Percentiles rank a stretch among this genome's conserved stretches.
These are phyloP conservation scores for Vesta saturnalis DNA, from an alignment of 2,888 invertebrate genomes.

Conservation along the genomic window DNA sequence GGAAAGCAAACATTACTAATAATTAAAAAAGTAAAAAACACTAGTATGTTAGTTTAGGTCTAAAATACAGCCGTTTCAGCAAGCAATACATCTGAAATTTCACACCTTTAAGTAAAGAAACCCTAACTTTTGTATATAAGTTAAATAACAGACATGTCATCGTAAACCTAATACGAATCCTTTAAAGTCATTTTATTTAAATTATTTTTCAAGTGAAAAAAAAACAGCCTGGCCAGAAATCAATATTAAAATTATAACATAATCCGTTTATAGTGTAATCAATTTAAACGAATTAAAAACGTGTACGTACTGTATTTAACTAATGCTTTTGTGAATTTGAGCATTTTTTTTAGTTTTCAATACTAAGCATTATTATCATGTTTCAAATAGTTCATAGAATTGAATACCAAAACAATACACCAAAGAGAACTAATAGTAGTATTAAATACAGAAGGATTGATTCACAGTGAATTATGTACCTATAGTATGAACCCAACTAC, in stretches of 20 bases:
- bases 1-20: background rate
- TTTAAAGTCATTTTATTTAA: background rate
- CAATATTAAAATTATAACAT: background rate
- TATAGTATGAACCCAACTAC: too few species aligned
- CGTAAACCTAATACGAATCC: slow-evolving; percentile 13
- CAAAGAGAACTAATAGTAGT: too few species aligned
- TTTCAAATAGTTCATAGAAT: too few species aligned
- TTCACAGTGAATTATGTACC: too few species aligned
- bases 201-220: background rate
- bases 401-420: too few species aligned
- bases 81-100: slow-evolving; percentile 14
- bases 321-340: too few species aligned
- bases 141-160: slow-evolving; percentile 5
- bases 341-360: too few species aligned
- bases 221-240: background rate
- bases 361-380: too few species aligned
- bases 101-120: slow-evolving; percentile 22
- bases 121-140: slow-evolving; percentile 8
- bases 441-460: too few species aligned
- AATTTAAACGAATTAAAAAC: too few species aligned
- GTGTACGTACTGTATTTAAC: too few species aligned
- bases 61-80: background rate
- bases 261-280: too few species aligned
- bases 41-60: background rate
- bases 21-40: background rate